Base-by-base conservation (phyloP, 2,113 vertebrate genomes). In the Urocolius indicus region DNA sequence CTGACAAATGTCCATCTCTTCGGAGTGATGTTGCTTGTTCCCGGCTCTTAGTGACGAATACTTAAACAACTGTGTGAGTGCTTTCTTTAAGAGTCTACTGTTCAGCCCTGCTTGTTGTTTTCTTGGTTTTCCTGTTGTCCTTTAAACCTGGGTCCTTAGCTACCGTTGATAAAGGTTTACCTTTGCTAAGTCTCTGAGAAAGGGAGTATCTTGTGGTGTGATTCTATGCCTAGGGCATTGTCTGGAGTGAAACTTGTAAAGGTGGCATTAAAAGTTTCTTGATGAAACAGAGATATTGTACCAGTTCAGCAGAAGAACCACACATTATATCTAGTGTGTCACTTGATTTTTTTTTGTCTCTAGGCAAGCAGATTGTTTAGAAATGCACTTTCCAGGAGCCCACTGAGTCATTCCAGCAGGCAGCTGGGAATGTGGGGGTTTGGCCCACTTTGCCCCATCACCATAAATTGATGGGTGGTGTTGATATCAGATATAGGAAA, bases 341-440 rank as follows among this genome's bases (percentile, higher is more conserved):
- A 29, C 54, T 94, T 67, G 71, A 34, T 93, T 83, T 74, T 85
- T 83, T 74, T 85, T 32, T 76, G 32, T 15, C 68, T 88, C 11
- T 43, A 83, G 55, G 34, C 15, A 2, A 1, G 6, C 45, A 82
- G 63, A 54, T 74, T 0, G 0, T 76, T 89, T 46, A 55, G 71
- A 89, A 91, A 71, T 59, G 32, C n/a, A 9, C 78, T 91, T 89
- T 94, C n/a, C 84, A 92, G 72, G 73, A 87, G 59, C 48, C 26
- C 58, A 61, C 45, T 85, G 90, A 96, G 63, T 95, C 82, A 85
- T 26, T 59, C 43, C 38, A 55, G 65, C 34, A 65, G 69, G 73
- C 7, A 90, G 73, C 73, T 71, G 32, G 43, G 51, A 69, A 38
- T 2, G 2, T 75, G 5, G 11, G 34, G 65, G 13, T 49, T 93